Conservation (phyloP, 1,140 invertebrate species). For the Drosophila pseudoananassae region DNA sequence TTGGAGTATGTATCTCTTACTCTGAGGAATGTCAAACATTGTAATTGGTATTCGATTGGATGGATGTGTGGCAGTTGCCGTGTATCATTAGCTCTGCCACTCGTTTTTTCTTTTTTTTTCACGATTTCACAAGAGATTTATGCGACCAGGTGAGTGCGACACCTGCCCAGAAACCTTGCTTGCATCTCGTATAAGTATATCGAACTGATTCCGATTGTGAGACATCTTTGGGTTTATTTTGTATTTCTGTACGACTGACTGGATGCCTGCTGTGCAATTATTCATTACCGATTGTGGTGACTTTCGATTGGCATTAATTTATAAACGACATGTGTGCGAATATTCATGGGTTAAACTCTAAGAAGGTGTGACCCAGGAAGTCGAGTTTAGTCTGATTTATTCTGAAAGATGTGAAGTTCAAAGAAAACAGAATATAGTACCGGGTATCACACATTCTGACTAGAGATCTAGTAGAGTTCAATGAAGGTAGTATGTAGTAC, state of each 20-base stretch:
- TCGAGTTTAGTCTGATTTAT: background rate
- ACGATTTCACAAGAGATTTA: constrained; percentile 65
- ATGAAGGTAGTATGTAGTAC: no score
- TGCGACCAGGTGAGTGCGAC: constrained; percentile 43
- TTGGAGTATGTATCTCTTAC: constrained; percentile 62
- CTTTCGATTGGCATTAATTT: constrained; percentile 38
- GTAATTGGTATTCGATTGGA: constrained; percentile 69
- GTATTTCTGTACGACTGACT: constrained; percentile 19
- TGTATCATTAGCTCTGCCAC: constrained; percentile 32
- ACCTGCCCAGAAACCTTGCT: constrained; percentile 46
- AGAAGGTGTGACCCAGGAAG: constrained; percentile 36
- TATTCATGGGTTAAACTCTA: constrained; percentile 19
- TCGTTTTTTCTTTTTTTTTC: constrained; percentile 1
- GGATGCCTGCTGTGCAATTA: constrained; percentile 63
- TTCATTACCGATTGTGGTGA: constrained; percentile 51
- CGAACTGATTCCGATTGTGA: constrained; percentile 40
- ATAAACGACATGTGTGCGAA: constrained; percentile 16
- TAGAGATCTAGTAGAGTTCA: no score
- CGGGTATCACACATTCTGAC: no score
- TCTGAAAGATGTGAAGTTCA: no score
- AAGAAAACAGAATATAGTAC: no score
- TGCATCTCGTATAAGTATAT: constrained; percentile 12
- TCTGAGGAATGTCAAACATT: constrained; percentile 68
- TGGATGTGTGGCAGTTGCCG: constrained; percentile 40
- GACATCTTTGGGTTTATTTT: constrained; percentile 24